Percentiles rank a stretch among this genome's conserved stretches.
These are phyloP conservation scores for Coilia nasus DNA, from an alignment of 2,797 vertebrate species.

Conservation along the genomic window DNA sequence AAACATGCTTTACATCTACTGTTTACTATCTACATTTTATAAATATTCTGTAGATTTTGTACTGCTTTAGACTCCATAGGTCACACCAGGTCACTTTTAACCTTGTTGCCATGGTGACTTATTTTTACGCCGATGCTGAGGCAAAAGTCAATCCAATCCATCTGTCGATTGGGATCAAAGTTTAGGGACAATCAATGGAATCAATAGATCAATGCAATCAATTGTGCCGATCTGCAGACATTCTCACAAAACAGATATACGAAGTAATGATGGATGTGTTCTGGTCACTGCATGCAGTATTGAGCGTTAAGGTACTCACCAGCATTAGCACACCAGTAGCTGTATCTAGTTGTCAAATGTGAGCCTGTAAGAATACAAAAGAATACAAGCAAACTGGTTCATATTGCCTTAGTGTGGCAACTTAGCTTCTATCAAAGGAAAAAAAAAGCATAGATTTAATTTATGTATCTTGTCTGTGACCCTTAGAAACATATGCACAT, in stretches of 20 bases:
- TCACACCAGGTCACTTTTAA: not conserved
- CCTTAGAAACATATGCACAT: no score
- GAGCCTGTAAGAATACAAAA: not conserved
- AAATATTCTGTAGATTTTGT: not conserved
- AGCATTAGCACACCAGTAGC: not conserved
- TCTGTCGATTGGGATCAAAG: not conserved
- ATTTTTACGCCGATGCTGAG: not conserved
- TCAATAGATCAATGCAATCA: constrained; percentile 5
- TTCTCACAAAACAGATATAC: not conserved
- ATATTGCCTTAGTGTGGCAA: not conserved
- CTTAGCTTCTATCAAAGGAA: not conserved
- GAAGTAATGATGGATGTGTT: not conserved
- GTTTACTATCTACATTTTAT: not conserved
- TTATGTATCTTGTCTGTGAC: not conserved
- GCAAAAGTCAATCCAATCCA: not conserved
- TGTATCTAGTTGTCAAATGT: not conserved
- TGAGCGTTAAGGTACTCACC: not conserved
- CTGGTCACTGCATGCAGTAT: not conserved
- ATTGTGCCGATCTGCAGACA: not conserved
- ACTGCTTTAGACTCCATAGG: not conserved
- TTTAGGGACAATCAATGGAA: not conserved
- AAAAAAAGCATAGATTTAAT: not conserved
- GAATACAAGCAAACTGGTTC: not conserved
- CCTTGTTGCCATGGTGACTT: constrained; percentile 18
- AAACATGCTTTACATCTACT: not conserved